These are phyloP conservation scores for Emberiza fucata DNA, from an alignment of 2,113 vertebrate genomes.

Conservation along the genomic window DNA sequence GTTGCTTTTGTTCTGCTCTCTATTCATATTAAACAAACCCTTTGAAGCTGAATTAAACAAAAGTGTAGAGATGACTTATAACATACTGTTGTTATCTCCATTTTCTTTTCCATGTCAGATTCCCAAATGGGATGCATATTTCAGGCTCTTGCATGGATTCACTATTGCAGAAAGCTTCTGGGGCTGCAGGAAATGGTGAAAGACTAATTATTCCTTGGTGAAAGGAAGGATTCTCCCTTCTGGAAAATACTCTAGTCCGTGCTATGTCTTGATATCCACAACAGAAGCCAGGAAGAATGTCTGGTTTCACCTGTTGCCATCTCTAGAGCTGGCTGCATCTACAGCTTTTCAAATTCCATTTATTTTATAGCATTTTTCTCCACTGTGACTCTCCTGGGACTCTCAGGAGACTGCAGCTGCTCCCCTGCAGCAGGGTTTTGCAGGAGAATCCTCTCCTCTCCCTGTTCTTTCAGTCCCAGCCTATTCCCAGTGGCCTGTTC, in stretches of 20 bases:
- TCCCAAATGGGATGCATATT: background rate
- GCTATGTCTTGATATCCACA: background rate
- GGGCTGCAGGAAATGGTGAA: background rate
- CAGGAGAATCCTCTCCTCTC: background rate
- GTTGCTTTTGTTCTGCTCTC: constrained; percentile 10
- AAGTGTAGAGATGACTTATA: background rate
- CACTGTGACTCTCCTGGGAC: background rate
- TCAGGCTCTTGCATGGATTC: background rate
- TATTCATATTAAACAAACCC: background rate
- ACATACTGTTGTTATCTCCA: background rate
- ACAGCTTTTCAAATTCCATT: background rate
- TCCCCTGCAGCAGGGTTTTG: background rate
- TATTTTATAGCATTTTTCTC: background rate
- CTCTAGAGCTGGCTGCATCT: background rate
- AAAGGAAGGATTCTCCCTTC: background rate
- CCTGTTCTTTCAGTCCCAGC: background rate
- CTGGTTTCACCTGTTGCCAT: background rate
- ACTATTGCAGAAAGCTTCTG: background rate
- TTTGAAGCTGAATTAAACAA: background rate
- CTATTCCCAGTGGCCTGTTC: background rate
- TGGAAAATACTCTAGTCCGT: background rate
- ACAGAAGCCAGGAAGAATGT: background rate
- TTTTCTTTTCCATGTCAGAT: background rate
- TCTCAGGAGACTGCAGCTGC: background rate
- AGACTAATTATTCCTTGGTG: background rate